A percentile compares a stretch with the other conserved stretches of the same genome.
Conservation (phyloP, 2,113 vertebrate genomes). For the Meleagris gallopavo region DNA sequence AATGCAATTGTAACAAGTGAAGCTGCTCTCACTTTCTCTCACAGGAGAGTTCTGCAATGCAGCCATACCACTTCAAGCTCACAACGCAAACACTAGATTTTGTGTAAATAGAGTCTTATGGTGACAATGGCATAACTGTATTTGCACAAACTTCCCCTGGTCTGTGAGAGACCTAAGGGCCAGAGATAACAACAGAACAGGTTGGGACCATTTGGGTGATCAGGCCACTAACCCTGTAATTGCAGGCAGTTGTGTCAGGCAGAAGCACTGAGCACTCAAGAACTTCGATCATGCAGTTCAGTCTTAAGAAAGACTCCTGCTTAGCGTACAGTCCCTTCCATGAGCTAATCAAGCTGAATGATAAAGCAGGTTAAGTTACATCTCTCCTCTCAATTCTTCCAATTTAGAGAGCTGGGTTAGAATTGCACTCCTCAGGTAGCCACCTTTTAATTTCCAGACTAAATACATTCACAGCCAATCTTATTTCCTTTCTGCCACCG, state of each 20-base stretch:
- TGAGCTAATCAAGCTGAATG: not conserved
- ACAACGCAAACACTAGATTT: not conserved
- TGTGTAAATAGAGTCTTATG: not conserved
- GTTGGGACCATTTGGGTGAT: not conserved
- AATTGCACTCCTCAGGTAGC: slow-evolving; percentile 29
- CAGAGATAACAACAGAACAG: not conserved
- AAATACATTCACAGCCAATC: slow-evolving; percentile 50
- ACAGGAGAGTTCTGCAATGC: not conserved
- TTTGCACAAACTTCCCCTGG: not conserved
- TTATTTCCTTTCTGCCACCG: slow-evolving; percentile 60
- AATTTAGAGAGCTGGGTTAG: not conserved
- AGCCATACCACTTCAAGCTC: not conserved
- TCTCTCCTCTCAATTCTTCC: not conserved
- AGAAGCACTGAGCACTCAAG: not conserved
- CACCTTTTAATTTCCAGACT: slow-evolving; percentile 37
- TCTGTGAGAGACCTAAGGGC: not conserved
- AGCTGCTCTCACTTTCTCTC: not conserved
- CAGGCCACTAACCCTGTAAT: not conserved
- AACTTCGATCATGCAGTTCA: not conserved
- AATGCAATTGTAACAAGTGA: not conserved
- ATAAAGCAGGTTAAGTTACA: not conserved
- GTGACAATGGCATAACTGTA: not conserved
- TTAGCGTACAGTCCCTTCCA: fast-evolving
- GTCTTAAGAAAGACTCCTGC: not conserved
- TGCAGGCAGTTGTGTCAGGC: not conserved